phyloP scores from a whole-genome alignment of 2,888 invertebrate species.

The Agonopterix arenella region DNA sequence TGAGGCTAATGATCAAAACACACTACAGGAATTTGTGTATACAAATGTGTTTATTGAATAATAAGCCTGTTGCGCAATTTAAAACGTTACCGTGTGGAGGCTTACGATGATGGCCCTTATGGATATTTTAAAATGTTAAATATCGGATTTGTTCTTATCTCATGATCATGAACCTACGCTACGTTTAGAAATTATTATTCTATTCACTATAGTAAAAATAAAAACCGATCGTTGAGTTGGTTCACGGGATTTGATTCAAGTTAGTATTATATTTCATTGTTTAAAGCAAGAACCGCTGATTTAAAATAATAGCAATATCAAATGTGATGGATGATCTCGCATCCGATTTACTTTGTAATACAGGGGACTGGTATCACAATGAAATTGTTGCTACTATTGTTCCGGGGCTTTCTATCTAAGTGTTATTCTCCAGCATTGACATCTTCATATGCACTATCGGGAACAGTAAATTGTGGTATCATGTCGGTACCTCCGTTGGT shows the following conservation, averaged over 20 bases:
- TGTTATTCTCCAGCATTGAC: constrained; percentile 60
- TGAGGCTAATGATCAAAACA: constrained; percentile 58
- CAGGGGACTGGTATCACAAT: constrained; percentile 47
- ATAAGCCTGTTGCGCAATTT: constrained; percentile 51
- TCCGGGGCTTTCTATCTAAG: constrained; percentile 49
- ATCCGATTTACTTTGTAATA: constrained; percentile 36
- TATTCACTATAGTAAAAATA: constrained; percentile 39
- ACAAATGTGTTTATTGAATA: constrained; percentile 59
- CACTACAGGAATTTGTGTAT: constrained; percentile 51
- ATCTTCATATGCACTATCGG: constrained; percentile 69
- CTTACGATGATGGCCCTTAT: constrained; percentile 33
- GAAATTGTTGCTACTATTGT: constrained; percentile 61
- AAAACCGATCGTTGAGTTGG: constrained; percentile 30
- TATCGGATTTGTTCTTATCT: constrained; percentile 27
- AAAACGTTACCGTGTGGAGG: constrained; percentile 36
- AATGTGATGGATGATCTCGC: constrained; percentile 27
- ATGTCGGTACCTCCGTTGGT: constrained; percentile 67
- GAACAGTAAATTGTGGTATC: constrained; percentile 73
- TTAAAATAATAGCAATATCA: background rate
- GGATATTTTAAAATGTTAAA: constrained; percentile 37
- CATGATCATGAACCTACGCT: constrained; percentile 13
- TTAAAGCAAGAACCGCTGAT: background rate
- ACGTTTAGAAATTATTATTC: constrained; percentile 27
- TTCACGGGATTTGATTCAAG: constrained; percentile 11
- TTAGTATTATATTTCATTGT: background rate